phyloP scores from a whole-genome alignment of 2,888 invertebrate species.

The Omphaloscelis lunosa region DNA sequence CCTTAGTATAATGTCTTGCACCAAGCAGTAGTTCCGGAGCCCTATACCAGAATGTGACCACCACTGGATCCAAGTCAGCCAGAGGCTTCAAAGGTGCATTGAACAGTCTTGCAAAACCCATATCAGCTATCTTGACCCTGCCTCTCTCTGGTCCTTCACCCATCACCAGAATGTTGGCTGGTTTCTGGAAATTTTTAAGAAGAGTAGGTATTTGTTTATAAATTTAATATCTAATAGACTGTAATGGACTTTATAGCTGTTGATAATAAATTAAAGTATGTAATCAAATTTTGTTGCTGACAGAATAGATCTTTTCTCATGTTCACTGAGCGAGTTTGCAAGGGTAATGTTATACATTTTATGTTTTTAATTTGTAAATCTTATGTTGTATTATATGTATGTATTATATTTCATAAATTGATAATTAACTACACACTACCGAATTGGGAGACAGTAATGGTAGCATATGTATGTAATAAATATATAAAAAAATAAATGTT shows the following conservation, averaged over 20 bases:
- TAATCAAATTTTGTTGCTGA: too few species aligned
- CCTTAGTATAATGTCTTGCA: constrained; percentile 99
- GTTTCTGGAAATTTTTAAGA: constrained; percentile 92
- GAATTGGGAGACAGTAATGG: too few species aligned
- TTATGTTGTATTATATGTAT: too few species aligned
- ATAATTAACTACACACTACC: too few species aligned
- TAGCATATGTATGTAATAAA: too few species aligned
- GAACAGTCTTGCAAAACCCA: constrained; percentile 99
- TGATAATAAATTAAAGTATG: neutral
- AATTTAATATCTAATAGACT: neutral
- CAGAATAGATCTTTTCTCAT: too few species aligned
- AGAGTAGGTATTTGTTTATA: neutral
- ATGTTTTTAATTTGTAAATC: too few species aligned
- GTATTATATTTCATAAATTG: too few species aligned
- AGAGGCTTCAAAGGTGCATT: constrained; percentile 99
- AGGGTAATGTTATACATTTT: too few species aligned
- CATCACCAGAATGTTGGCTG: constrained; percentile 99
- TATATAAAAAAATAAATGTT: too few species aligned
- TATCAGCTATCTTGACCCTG: constrained; percentile 99
- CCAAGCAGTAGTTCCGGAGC: constrained; percentile 98
- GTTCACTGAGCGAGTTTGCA: too few species aligned
- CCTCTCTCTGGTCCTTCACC: constrained; percentile 99
- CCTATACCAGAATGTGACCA: constrained; percentile 99
- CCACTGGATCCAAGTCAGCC: constrained; percentile 99
- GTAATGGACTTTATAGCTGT: neutral